Evolutionary conservation across 2,888 invertebrate species (phyloP), one percentile per base, ranked within the genome.

Genomic region (Cheilosia impressa): DNA sequence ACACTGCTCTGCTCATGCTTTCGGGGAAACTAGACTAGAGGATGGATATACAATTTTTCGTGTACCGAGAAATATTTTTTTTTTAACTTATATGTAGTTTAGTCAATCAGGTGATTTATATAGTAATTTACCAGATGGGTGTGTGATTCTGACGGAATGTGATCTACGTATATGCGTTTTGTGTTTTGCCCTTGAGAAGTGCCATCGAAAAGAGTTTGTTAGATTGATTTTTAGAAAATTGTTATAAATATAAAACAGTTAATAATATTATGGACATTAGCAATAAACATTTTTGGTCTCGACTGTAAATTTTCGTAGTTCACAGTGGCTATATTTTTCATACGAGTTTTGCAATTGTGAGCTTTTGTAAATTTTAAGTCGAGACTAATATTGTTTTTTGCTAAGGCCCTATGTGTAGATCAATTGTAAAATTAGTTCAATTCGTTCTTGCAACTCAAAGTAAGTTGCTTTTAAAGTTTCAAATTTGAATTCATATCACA

Each of bases 61-160:
- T 55, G 58, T 58, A 22, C 47, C 27, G 10, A 38, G 10, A 19
- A 50, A 53, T 68, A 13, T 1, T 19, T 58, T 76, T n/a, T 19
- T 71, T 71, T 27, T 1, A 27, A 7, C 27, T 6, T 27, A 27
- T 27, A 57, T 38, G 53, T 69, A 27, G 47, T 62, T 78, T 63
- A 57, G 47, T 69, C 63, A 78, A n/a, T 62, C 50, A 63, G 71
- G 47, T 55, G 69, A 47, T 10, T 13, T 60, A 34, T 7, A 3
- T 19, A 47, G 17, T 3, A 4, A 47, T 47, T 10, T 19, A 47
- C 9, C 7, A 9, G 58, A 24, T 43, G 31, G 68, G 27, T 19
- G 7, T 47, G 7, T 47, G n/a, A 19, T 41, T 41, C n/a, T 5
- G 31, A 24, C 17, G 15, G 50, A 24, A 53, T 53, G 47, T 53